Base-by-base conservation (phyloP, 2,888 invertebrate genomes). In the Sclerodermus sp. region DNA sequence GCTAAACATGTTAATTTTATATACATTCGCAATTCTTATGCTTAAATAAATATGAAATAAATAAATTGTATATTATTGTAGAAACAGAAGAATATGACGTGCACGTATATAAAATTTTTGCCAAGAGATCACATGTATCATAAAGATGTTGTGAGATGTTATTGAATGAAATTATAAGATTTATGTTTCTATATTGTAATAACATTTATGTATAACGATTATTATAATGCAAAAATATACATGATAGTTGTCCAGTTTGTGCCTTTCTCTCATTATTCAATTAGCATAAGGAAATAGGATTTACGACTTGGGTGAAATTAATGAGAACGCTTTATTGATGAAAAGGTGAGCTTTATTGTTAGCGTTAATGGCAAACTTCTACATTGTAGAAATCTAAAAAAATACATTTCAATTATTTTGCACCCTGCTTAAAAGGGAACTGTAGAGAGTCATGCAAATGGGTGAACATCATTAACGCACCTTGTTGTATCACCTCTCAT, bases 121-220 rank as follows among this genome's bases (percentile, higher is more conserved):
- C 23, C 23, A 23, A 23, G 23, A 23, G 8, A 23, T 30, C 50
- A 51, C 47, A 47, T 63, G 53, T 59, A 66, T 55, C 51, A 53
- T 60, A 60, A 49, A 54, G 49, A 51, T 56, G 64, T 64, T 65
- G 62, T 60, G 60, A 68, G 53, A 67, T 66, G 70, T 70, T 71
- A 62, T 66, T 62, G 64, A 53, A 62, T 67, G 65, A 70, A 58
- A 67, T 68, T 68, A 66, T 68, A 66, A 71, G 58, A 58, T 71
- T 72, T 71, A 73, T 70, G 72, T 72, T 73, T 72, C 64, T 73
- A 72, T 68, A 73, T 72, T 73, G 73, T 73, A 73, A 73, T 73
- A 71, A 70, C 64, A 70, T 68, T 73, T 73, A 70, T 72, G 73
- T 70, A 71, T 67, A 64, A 67, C 57, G 62, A 62, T 68, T 73